Conservation (phyloP, 2,797 vertebrate species). For the Valencia hispanica region DNA sequence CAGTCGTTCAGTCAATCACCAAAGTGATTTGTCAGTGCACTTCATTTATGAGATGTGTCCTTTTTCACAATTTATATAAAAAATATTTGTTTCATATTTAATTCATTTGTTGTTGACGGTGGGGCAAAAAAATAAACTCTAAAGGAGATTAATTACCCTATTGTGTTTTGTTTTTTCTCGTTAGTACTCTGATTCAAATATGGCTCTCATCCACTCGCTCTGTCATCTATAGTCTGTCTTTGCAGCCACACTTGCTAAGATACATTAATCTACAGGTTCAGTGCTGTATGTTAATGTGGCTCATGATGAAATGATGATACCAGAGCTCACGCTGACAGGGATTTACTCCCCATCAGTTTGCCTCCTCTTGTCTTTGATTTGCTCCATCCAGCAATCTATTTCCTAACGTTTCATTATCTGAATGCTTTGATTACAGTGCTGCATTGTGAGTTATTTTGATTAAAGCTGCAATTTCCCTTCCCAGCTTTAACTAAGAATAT, state of each 20-base stretch:
- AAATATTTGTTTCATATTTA: conserved; percentile 25
- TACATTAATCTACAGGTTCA: conserved; percentile 1
- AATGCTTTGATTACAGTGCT: conserved; percentile 65
- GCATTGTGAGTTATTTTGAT: conserved; percentile 61
- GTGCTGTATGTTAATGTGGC: neutral
- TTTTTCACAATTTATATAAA: conserved; percentile 38
- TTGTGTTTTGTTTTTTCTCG: conserved; percentile 23
- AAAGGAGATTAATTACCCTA: conserved; percentile 21
- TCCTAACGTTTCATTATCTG: conserved; percentile 50
- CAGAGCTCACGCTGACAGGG: conserved; percentile 8
- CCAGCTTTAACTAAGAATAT: conserved; percentile 55
- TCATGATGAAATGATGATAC: conserved; percentile 19
- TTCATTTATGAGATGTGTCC: conserved; percentile 40
- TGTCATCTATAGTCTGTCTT: neutral
- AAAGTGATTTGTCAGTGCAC: conserved; percentile 46
- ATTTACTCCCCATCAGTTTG: conserved; percentile 29
- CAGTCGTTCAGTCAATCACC: conserved; percentile 48
- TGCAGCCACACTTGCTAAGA: conserved; percentile 10
- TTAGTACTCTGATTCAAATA: neutral
- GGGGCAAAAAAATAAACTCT: conserved; percentile 22
- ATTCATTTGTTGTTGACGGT: neutral
- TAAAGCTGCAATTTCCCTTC: conserved; percentile 62
- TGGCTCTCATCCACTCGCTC: conserved; percentile 9
- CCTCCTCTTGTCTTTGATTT: conserved; percentile 47
- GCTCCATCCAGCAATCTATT: conserved; percentile 46